phyloP scores from a whole-genome alignment of 2,113 vertebrate species.

The Tychaedon coryphoeus region DNA sequence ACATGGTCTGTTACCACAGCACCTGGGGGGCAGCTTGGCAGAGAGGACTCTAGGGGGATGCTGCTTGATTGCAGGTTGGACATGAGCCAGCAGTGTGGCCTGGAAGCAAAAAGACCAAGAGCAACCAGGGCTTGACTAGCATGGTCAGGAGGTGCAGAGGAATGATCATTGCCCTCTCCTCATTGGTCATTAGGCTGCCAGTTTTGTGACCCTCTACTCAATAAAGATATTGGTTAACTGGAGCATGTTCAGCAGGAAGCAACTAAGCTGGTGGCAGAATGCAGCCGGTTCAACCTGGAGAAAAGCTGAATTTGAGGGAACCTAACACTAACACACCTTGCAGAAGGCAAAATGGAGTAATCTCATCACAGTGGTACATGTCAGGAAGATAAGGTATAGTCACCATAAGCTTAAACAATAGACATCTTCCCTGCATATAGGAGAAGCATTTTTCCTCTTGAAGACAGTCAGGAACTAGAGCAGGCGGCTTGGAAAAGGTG shows the following conservation, averaged over 20 bases:
- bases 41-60: not conserved
- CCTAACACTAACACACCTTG: not conserved
- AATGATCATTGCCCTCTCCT: not conserved
- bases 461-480: not conserved
- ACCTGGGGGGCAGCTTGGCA: not conserved
- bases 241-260: rapidly evolving
- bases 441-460: not conserved
- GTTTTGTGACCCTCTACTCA: not conserved
- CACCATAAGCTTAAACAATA: not conserved
- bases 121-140: not conserved
- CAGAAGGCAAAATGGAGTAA: not conserved
- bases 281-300: not conserved
- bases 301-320: not conserved
- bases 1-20: not conserved
- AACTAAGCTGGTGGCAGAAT: rapidly evolving
- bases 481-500: not conserved
- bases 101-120: not conserved
- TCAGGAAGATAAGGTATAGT: not conserved
- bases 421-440: too few species aligned
- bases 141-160: not conserved
- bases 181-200: not conserved
- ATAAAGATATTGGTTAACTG: not conserved
- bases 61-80: not conserved
- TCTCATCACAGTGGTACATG: not conserved
- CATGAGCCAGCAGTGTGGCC: not conserved